phyloP scores from a whole-genome alignment of 2,888 invertebrate species.

The Panorpa germanica region DNA sequence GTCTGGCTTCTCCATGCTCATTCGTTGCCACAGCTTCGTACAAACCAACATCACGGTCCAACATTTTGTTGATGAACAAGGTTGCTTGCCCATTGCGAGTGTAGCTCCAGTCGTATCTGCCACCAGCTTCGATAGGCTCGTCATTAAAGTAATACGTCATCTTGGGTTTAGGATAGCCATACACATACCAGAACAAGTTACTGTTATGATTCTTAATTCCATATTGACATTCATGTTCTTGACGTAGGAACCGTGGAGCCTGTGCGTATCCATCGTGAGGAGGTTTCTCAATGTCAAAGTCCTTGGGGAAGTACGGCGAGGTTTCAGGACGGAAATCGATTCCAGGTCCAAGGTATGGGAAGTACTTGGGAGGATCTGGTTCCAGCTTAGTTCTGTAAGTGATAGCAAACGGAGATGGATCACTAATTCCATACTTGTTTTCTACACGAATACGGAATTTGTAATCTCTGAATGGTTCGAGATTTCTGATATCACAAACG shows the following conservation, averaged over 20 bases:
- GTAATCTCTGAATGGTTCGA: slow-evolving; percentile 88
- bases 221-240: slow-evolving; percentile 73
- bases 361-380: slow-evolving; percentile 60
- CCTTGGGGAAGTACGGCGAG: slow-evolving; percentile 77
- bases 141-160: slow-evolving; percentile 81
- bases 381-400: slow-evolving; percentile 63
- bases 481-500: slow-evolving; percentile 71
- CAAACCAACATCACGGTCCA: slow-evolving; percentile 77
- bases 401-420: slow-evolving; percentile 81
- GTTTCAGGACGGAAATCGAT: slow-evolving; percentile 70
- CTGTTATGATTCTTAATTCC: slow-evolving; percentile 84
- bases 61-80: slow-evolving; percentile 76
- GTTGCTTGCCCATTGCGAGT: slow-evolving; percentile 82
- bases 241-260: slow-evolving; percentile 69
- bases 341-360: slow-evolving; percentile 61
- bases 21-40: slow-evolving; percentile 92
- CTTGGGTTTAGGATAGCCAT: slow-evolving; percentile 90
- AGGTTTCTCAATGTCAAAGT: slow-evolving; percentile 77
- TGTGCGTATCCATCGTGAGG: slow-evolving; percentile 71
- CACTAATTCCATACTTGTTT: slow-evolving; percentile 90
- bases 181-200: slow-evolving; percentile 84
- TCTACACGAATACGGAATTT: slow-evolving; percentile 90
- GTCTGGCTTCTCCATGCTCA: slow-evolving; percentile 83
- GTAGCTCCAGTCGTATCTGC: slow-evolving; percentile 71
- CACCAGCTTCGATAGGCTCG: slow-evolving; percentile 61